A percentile compares a stretch with the other conserved stretches of the same genome.
phyloP scores from a whole-genome alignment of 2,113 vertebrate genomes.

The Actenoides lindsayi region DNA sequence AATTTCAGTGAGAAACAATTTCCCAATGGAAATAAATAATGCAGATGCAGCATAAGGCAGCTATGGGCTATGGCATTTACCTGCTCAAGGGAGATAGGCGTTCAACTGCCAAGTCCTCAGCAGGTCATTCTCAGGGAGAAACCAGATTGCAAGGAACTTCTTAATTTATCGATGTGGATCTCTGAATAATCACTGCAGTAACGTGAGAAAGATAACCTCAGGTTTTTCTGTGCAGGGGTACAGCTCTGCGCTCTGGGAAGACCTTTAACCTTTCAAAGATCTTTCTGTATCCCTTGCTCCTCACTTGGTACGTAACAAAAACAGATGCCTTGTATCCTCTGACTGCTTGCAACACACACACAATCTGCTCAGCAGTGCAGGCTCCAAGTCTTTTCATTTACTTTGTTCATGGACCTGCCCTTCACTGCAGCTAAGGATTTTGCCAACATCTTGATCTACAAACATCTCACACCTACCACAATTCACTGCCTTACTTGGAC shows the following conservation, averaged over 20 bases:
- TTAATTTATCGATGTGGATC: not conserved
- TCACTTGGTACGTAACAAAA: not conserved
- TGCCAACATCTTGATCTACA: constrained; percentile 24
- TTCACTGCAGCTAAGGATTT: not conserved
- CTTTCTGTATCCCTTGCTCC: not conserved
- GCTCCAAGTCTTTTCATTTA: not conserved
- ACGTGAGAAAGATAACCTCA: not conserved
- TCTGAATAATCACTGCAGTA: not conserved
- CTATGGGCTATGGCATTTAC: not conserved
- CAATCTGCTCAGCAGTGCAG: accelerated
- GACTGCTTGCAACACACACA: not conserved
- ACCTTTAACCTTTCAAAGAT: not conserved
- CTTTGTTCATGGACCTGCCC: not conserved
- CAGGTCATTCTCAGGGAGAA: not conserved
- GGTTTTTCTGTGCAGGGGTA: not conserved
- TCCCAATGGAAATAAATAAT: not conserved
- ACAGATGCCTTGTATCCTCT: not conserved
- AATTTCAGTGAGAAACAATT: not conserved
- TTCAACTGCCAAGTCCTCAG: not conserved
- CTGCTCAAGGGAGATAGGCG: not conserved
- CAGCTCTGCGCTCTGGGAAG: not conserved
- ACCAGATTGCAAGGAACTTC: not conserved
- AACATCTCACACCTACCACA: constrained; percentile 15
- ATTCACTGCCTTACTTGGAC: constrained; percentile 21
- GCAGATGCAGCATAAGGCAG: not conserved